phyloP scores from a whole-genome alignment of 2,797 vertebrate species.

The Clarias fuscus region DNA sequence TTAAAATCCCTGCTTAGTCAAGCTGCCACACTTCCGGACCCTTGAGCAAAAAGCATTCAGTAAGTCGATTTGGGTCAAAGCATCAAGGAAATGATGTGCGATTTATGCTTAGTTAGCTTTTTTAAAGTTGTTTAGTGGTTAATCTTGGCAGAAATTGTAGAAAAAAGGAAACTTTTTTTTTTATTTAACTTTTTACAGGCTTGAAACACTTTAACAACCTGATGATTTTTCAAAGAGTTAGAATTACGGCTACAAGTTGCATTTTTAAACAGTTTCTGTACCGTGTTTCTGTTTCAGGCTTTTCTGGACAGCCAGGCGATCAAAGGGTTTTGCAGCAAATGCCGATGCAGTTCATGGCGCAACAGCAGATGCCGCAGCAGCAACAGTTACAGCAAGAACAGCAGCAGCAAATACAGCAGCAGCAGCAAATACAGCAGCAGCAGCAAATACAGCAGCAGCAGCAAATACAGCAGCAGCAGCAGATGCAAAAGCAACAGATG shows the following conservation, averaged over 20 bases:
- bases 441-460: slow-evolving; percentile 65
- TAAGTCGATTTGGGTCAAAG: neutral
- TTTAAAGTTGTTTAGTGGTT: neutral
- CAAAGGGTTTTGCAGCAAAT: slow-evolving; percentile 93
- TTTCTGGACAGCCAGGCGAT: slow-evolving; percentile 86
- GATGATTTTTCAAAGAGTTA: neutral
- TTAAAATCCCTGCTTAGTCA: neutral
- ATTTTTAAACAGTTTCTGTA: neutral
- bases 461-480: slow-evolving; percentile 69
- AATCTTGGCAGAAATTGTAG: too few species aligned
- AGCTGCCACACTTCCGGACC: neutral
- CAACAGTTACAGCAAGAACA: slow-evolving; percentile 61
- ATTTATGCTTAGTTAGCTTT: neutral
- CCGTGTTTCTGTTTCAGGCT: slow-evolving; percentile 72
- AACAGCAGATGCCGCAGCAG: slow-evolving; percentile 60
- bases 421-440: slow-evolving; percentile 75
- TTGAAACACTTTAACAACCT: neutral
- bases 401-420: slow-evolving; percentile 64
- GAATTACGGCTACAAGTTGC: neutral
- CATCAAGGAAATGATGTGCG: neutral
- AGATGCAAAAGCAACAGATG: slow-evolving; percentile 78
- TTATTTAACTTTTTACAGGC: too few species aligned
- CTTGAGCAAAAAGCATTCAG: neutral
- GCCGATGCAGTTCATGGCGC: slow-evolving; percentile 88
- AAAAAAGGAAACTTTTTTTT: too few species aligned